Base-by-base conservation (phyloP, 2,888 invertebrate genomes). In the Archips crataeganus region DNA sequence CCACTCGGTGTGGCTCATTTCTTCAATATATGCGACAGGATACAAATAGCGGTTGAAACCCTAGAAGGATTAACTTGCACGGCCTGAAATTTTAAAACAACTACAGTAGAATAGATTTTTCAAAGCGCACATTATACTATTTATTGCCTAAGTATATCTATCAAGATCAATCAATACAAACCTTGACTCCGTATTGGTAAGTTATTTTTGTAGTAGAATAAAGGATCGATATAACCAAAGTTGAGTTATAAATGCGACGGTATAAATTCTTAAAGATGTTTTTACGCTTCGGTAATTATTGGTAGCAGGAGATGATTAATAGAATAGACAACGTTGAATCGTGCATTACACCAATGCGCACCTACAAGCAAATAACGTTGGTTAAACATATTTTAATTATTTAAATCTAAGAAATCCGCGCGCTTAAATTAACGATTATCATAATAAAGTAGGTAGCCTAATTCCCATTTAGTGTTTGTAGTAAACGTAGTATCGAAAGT, bases 401-500 rank as follows among this genome's bases (percentile, higher is more conserved):
- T 45, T 45, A 10, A 45, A 10, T 45, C 2, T n/a, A n/a, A 45
- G 9, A 45, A 45, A 3, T n/a, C n/a, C 2, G 49, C n/a, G 0
- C n/a, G 9, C 8, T 9, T 9, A 11, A 39, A 4, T 49, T 49
- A n/a, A 49, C 49, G n/a, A n/a, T 5, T 49, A n/a, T 49, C 49
- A 3, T 45, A 45, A 49, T 13, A n/a, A 13, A n/a, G 54, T 54
- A 15, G 6, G 54, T 54, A 15, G 6, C 23, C 54, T 5, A 23
- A 6, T 11, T 1, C 51, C 15, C 4, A 5, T 54, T 54, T 13
- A n/a, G 47, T 54, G 75, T 39, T 39, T 39, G 39, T 78, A 77
- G 77, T 80, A 83, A 79, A 79, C 75, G 75, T 78, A 77, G 79
- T 76, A 83, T 81, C 76, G 87, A 87, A 87, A 88, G 87, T 83